These are phyloP conservation scores for Pollicipes pollicipes DNA, from an alignment of 1,140 invertebrate genomes.

Conservation along the genomic window DNA sequence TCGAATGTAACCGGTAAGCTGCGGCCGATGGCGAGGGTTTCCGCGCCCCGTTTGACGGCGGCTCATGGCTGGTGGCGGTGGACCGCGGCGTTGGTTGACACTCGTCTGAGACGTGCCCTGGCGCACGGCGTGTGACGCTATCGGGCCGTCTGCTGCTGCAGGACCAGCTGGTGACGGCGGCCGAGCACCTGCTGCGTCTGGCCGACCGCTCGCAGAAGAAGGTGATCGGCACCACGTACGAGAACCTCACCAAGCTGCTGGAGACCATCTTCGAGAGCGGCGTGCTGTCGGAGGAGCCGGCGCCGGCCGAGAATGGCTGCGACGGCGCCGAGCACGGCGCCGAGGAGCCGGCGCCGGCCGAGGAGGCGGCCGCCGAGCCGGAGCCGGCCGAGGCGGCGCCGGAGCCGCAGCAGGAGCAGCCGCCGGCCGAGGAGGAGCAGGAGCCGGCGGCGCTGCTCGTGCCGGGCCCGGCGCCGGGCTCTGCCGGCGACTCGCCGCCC, in stretches of 20 bases:
- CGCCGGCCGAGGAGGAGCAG: background rate
- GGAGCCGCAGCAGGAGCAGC: background rate
- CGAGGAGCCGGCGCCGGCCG: background rate
- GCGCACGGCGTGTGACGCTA: no score
- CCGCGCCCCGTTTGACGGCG: no score
- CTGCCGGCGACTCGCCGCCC: background rate
- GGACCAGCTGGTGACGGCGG: background rate
- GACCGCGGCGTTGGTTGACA: no score
- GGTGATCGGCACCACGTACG: background rate
- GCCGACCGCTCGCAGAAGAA: background rate
- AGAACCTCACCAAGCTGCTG: background rate
- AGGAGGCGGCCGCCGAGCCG: background rate
- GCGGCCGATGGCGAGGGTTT: no score
- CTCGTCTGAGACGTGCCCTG: no score
- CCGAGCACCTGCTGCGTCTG: conserved; percentile 2
- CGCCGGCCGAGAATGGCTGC: background rate
- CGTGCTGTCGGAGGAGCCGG: background rate
- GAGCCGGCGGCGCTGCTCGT: background rate
- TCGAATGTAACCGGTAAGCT: no score
- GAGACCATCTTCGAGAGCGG: background rate
- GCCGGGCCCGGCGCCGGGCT: background rate
- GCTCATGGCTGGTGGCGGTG: no score
- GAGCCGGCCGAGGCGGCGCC: no score
- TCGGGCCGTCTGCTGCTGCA: background rate
- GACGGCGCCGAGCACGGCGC: background rate